A percentile compares a stretch with the other conserved stretches of the same genome.
These are phyloP conservation scores for Lagopus muta DNA, from an alignment of 2,113 vertebrate species.

Conservation along the genomic window DNA sequence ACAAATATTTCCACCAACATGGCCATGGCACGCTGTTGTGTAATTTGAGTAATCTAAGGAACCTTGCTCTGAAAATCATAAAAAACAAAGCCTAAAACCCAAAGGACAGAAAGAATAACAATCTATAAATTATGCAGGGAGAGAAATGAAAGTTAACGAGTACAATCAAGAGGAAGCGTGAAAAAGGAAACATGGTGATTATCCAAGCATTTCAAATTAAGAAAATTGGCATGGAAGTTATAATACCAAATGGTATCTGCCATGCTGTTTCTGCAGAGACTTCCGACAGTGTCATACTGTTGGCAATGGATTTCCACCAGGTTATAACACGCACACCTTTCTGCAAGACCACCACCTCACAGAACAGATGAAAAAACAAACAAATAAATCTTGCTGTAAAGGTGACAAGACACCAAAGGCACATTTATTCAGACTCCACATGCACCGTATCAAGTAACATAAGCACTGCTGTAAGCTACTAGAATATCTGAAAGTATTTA, in stretches of 20 bases:
- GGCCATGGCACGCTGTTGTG: background rate
- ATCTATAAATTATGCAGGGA: background rate
- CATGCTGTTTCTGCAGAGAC: background rate
- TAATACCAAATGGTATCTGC: background rate
- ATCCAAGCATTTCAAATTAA: background rate
- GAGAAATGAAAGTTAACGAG: background rate
- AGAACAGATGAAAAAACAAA: background rate
- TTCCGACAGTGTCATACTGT: too few relatives aligned
- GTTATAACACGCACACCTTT: background rate
- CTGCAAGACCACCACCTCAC: background rate
- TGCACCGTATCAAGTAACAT: background rate
- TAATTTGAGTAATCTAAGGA: background rate
- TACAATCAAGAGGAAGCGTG: background rate
- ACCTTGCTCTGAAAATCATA: background rate
- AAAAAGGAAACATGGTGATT: background rate
- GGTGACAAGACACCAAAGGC: background rate
- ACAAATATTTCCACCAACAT: background rate
- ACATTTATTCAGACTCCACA: too few relatives aligned
- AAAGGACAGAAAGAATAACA: background rate
- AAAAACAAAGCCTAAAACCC: background rate
- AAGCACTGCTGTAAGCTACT: background rate
- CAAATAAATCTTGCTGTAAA: background rate
- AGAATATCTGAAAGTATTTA: background rate
- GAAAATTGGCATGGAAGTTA: background rate
- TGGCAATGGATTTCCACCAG: background rate